Conservation (phyloP, 2,797 vertebrate genomes). For the Melanotaenia pygmaea region DNA sequence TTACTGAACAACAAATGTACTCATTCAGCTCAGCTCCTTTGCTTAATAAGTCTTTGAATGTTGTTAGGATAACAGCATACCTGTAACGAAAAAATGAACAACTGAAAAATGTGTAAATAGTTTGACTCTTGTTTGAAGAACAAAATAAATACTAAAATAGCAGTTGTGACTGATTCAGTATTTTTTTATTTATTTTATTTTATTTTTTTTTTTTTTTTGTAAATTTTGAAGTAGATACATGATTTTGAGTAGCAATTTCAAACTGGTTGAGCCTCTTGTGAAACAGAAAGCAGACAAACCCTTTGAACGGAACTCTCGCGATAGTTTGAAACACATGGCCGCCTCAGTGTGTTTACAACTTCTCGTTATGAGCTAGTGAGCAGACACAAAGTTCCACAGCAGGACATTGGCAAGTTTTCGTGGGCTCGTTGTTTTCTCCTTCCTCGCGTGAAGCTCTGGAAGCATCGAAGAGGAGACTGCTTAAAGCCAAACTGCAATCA, state of each 20-base stretch:
- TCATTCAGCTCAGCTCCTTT: conserved; percentile 75
- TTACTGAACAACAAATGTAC: background rate
- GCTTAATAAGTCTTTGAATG: conserved; percentile 70
- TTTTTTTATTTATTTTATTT: background rate
- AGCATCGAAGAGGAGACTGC: background rate
- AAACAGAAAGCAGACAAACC: background rate
- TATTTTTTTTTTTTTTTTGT: no score
- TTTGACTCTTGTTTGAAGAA: conserved; percentile 84
- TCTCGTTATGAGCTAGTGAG: conserved; percentile 48
- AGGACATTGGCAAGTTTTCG: background rate
- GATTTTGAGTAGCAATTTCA: background rate
- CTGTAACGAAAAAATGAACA: conserved; percentile 73
- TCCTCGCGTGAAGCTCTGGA: background rate
- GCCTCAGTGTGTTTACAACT: conserved; percentile 68
- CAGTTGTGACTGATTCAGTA: conserved; percentile 41
- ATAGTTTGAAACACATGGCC: conserved; percentile 72
- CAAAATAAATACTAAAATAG: conserved; percentile 82
- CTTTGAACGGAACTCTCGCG: conserved; percentile 70
- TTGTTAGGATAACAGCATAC: conserved; percentile 71
- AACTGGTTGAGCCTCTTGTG: background rate
- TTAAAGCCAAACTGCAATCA: background rate
- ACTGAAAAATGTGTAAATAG: conserved; percentile 83
- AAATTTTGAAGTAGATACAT: background rate
- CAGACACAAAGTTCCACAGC: conserved; percentile 15
- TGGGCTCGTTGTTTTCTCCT: fast-evolving